Percentiles rank a stretch among this genome's conserved stretches.
These are phyloP conservation scores for Ceryle rudis DNA, from an alignment of 2,797 vertebrate species.

Conservation along the genomic window DNA sequence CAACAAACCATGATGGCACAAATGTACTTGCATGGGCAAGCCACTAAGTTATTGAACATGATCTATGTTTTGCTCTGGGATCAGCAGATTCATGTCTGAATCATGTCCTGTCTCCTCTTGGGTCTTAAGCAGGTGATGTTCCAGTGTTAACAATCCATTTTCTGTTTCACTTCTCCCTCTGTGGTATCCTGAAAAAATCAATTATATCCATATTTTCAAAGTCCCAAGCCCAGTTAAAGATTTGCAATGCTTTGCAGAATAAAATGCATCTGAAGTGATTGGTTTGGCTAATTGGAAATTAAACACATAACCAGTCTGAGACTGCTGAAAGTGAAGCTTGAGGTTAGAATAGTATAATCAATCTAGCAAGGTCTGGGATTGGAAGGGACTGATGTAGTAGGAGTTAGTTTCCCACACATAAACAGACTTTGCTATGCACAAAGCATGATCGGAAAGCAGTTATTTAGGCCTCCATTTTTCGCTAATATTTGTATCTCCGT, in stretches of 20 bases:
- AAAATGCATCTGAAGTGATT: neutral
- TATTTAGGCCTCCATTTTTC: neutral
- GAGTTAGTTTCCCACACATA: neutral
- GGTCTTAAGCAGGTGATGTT: neutral
- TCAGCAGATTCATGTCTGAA: neutral
- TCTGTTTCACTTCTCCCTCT: neutral
- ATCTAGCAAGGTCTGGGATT: neutral
- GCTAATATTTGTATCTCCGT: neutral
- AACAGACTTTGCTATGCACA: neutral
- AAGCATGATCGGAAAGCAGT: neutral
- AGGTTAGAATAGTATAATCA: neutral
- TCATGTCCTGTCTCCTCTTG: neutral
- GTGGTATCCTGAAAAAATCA: neutral
- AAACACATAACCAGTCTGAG: neutral
- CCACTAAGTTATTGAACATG: neutral
- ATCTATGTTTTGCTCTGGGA: neutral
- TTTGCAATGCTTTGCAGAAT: neutral
- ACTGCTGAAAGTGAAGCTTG: neutral
- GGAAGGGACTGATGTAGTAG: neutral
- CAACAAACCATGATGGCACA: accelerated
- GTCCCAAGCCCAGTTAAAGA: neutral
- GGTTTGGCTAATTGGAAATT: neutral
- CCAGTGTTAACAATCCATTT: neutral
- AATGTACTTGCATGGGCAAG: neutral
- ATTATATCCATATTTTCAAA: neutral